Conservation (phyloP, 1,140 invertebrate species). For the Campodea augens region DNA sequence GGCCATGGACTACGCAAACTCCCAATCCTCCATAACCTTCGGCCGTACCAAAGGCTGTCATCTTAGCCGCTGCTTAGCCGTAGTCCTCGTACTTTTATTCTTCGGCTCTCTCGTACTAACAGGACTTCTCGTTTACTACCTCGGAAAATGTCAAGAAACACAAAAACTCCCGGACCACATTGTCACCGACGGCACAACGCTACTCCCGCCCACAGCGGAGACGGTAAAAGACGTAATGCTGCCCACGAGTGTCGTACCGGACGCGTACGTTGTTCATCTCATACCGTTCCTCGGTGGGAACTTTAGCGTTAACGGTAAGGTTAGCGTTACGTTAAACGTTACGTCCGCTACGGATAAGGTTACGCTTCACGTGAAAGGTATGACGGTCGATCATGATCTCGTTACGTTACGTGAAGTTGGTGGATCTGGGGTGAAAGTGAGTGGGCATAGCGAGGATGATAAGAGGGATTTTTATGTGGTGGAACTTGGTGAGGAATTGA, state of each 20-base stretch:
- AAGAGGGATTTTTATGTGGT: slow-evolving; percentile 54
- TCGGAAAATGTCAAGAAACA: slow-evolving; percentile 30
- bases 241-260: slow-evolving; percentile 38
- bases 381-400: slow-evolving; percentile 35
- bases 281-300: slow-evolving; percentile 45
- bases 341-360: slow-evolving; percentile 43
- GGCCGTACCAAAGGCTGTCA: slow-evolving; percentile 24
- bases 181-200: slow-evolving; percentile 21
- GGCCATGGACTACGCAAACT: slow-evolving; percentile 20
- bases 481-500: slow-evolving; percentile 33
- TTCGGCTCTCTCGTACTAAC: slow-evolving; percentile 33
- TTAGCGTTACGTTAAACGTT: slow-evolving; percentile 43
- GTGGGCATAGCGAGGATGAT: slow-evolving; percentile 33
- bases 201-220: slow-evolving; percentile 23
- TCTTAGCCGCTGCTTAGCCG: slow-evolving; percentile 25
- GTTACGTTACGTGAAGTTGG: slow-evolving; percentile 20
- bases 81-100: slow-evolving; percentile 29
- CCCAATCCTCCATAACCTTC: slow-evolving; percentile 21
- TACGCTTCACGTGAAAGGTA: slow-evolving; percentile 50
- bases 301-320: slow-evolving; percentile 54
- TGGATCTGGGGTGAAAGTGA: not conserved
- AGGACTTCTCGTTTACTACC: slow-evolving; percentile 44
- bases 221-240: slow-evolving; percentile 36
- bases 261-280: slow-evolving; percentile 44
- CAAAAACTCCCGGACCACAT: not conserved